These are phyloP conservation scores for Hephaestus fuliginosus DNA, from an alignment of 2,797 vertebrate species.

Conservation along the genomic window DNA sequence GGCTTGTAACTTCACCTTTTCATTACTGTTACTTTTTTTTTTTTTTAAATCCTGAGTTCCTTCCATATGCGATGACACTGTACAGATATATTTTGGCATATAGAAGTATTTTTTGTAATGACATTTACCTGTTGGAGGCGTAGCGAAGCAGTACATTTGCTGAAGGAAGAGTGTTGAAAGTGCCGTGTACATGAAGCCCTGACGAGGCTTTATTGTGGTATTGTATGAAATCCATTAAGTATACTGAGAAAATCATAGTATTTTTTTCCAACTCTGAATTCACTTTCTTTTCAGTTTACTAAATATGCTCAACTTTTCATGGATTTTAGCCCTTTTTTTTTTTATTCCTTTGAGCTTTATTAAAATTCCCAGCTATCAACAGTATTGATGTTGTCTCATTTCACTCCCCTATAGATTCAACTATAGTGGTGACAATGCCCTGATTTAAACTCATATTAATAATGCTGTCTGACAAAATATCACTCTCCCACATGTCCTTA, in stretches of 20 bases:
- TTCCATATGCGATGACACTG: constrained; percentile 81
- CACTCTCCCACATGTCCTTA: background rate
- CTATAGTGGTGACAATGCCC: background rate
- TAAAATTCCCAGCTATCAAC: constrained; percentile 85
- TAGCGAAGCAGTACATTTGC: constrained; percentile 65
- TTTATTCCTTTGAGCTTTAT: constrained; percentile 82
- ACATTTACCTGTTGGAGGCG: constrained; percentile 77
- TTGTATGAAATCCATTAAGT: constrained; percentile 60
- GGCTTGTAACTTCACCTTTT: constrained; percentile 67
- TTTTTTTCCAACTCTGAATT: constrained; percentile 57
- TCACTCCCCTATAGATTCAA: constrained; percentile 4
- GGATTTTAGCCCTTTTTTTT: constrained; percentile 67
- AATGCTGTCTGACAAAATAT: background rate
- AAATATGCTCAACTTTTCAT: constrained; percentile 78
- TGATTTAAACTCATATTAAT: constrained; percentile 9
- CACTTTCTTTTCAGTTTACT: constrained; percentile 70
- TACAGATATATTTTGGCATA: constrained; percentile 90
- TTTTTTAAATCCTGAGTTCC: constrained; percentile 46
- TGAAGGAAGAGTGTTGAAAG: constrained; percentile 61
- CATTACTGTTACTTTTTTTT: constrained; percentile 54
- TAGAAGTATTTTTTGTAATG: constrained; percentile 87
- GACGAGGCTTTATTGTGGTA: constrained; percentile 42
- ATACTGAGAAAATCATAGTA: constrained; percentile 56
- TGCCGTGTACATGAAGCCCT: constrained; percentile 36
- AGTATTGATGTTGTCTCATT: constrained; percentile 54